Evolutionary conservation across 2,888 invertebrate species (phyloP), one percentile per base, ranked within the genome.

Genomic region (Malacosoma neustria): DNA sequence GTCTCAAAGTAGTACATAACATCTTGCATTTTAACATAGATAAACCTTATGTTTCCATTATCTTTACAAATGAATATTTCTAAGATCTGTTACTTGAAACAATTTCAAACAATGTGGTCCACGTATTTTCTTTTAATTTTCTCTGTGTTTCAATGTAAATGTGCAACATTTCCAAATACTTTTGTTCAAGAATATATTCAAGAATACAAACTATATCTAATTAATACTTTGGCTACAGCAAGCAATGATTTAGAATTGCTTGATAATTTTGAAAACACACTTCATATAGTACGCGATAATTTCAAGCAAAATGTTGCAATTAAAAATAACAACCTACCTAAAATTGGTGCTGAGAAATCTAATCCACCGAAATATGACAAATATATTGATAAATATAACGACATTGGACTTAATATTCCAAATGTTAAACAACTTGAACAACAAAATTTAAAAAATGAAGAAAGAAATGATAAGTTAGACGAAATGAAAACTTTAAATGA

Each of bases 191-290:
- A 49, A 22, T 33, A 39, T 5, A 42, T 52, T 3, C 43, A 57
- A 14, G 37, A 43, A 4, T 45, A 49, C 9, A 62, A 60, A 42
- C 46, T 51, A 6, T 39, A 54, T 38, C 35, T 61, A 3, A 50
- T 60, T 11, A 41, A 60, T 37, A 51, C 61, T 37, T 40, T 63
- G 1, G 46, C 62, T 33, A 32, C 48, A 11, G 48, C 64, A 14
- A 59, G 56, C 39, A 53, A 61, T n/a, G 55, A 51, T 46, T 46
- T 64, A 1, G 57, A 54, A 43, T 51, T 0, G 41, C 61, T 35
- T 37, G 59, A 57, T 49, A 46, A 29, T 1, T 36, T 42, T 9
- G 32, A 39, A 12, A 39, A 30, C 5, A 22, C 22, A 22, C 9
- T 22, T 3, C 9, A 22, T 22, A 9, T 7, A 22, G 22, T 22